Conservation (phyloP, 2,888 invertebrate species). For the Drosophila rubida region DNA sequence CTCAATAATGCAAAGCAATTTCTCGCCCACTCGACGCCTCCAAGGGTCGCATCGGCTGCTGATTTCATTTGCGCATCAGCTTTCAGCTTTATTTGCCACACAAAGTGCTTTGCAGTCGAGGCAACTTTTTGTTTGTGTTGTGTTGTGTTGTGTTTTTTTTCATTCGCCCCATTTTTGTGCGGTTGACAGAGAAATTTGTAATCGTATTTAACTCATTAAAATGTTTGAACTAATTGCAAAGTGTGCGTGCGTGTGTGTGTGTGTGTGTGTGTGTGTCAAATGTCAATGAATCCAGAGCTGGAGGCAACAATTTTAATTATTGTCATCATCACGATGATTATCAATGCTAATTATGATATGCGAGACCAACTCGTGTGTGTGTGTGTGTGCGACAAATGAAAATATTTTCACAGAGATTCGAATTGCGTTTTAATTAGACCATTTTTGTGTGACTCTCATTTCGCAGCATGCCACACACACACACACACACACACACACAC, state of each 20-base stretch:
- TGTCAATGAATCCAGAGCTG: conserved; percentile 41
- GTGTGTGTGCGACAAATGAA: neutral
- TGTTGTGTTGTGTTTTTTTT: neutral
- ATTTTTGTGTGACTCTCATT: conserved; percentile 1
- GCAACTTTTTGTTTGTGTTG: neutral
- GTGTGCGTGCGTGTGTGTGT: conserved; percentile 1
- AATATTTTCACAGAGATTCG: neutral
- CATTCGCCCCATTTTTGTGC: neutral
- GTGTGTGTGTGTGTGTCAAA: conserved; percentile 26
- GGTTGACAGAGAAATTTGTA: conserved; percentile 6
- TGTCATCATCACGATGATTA: neutral
- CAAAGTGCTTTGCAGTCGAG: too few species aligned
- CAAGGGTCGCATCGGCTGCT: too few species aligned
- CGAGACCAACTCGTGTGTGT: neutral
- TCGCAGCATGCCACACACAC: neutral
- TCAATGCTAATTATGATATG: conserved; percentile 9
- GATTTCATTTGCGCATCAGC: too few species aligned
- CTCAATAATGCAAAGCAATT: too few species aligned
- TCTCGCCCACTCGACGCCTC: too few species aligned
- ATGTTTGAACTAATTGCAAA: conserved; percentile 13
- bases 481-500: too few species aligned
- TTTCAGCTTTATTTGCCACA: too few species aligned
- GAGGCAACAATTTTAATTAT: conserved; percentile 52
- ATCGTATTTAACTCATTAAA: conserved; percentile 26
- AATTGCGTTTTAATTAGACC: conserved; percentile 21